Evolutionary conservation across 2,888 invertebrate genomes (phyloP), one percentile per base, ranked within the genome.

Genomic region (Chymomyza procnemis): DNA sequence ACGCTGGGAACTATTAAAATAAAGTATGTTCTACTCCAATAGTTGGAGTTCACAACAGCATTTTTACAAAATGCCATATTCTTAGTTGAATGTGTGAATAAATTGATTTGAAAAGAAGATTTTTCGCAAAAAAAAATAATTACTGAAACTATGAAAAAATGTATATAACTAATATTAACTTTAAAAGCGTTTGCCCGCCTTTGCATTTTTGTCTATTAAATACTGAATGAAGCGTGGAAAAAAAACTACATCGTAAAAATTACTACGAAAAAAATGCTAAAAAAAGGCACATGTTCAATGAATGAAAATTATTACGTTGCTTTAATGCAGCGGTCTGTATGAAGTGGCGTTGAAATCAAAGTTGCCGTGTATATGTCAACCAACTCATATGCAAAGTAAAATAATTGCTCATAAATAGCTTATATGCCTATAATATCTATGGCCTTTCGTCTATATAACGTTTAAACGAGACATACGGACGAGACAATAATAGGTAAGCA

Each of bases 91-190:
- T 26, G 4, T 26, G 8, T 26, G 26, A 26, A 26, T 26, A 26
- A 26, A 26, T 26, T 26, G 2, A 22, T 3, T 22, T 22, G 4
- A 26, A 2, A 26, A 26, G 8, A 26, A 26, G n/a, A n/a, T n/a
- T n/a, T n/a, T n/a, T 3, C 6, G 30, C 30, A 41, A 12, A 41
- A 41, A 41, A 41, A 30, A 30, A 30, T 30, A 30, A 30, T 19
- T 50, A 67, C 79, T 68, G 73, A 84, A 81, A 81, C 81, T 84
- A 79, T 81, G 81, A 81, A 81, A 81, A 81, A 80, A 81, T 81
- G 79, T 83, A 81, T 82, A 81, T 81, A 81, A 84, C 81, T 84
- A 81, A 81, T 81, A 84, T 84, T 84, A 84, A 81, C 34, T 41
- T 65, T 66, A 71, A 69, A 83, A 83, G 76, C 79, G 79, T 79